Base-by-base conservation (phyloP, 2,888 invertebrate species). In the Leptopterna dolabrata region DNA sequence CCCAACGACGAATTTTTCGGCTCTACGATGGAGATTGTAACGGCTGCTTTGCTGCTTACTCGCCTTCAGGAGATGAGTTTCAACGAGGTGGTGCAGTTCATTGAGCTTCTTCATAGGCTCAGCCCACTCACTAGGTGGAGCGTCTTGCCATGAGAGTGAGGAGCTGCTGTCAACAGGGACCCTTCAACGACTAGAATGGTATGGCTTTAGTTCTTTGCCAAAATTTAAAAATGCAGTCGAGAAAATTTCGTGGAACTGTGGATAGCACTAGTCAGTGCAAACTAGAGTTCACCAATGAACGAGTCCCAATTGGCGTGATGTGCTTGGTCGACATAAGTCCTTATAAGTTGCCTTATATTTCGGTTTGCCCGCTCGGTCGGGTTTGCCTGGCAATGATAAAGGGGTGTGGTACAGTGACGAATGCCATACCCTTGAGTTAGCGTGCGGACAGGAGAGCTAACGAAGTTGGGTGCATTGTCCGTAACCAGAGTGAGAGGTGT, bases 281-380 rank as follows among this genome's bases (percentile, higher is more conserved):
- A n/a, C n/a, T 83, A 86, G 0, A n/a, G n/a, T n/a, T n/a, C n/a
- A n/a, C n/a, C n/a, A n/a, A n/a, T n/a, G n/a, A n/a, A n/a, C n/a
- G n/a, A 30, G 45, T 90, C 90, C 90, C 91, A 91, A 0, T 87
- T 63, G 0, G 88, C 82, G 19, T 91, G 91, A 0, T 88, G 70
- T 0, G 89, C 88, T 29, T 81, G 81, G 81, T 81, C 81, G 4
- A 91, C 90, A 27, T 81, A 81, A 0, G 51, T 7, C 3, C 24
- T n/a, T 13, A 91, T 90, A 90, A 91, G 91, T 0, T 91, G 91
- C 78, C 91, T 91, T 0, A 91, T 27, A 0, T 90, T 90, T n/a
- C 90, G 85, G 80, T 91, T 91, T 0, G 90, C 88, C 11, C 91
- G 47, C 88, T 92, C 91, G 1, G 81, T 81, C 0, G 81, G 81